phyloP scores from a whole-genome alignment of 2,797 vertebrate genomes.

The Sebastes vulpes region DNA sequence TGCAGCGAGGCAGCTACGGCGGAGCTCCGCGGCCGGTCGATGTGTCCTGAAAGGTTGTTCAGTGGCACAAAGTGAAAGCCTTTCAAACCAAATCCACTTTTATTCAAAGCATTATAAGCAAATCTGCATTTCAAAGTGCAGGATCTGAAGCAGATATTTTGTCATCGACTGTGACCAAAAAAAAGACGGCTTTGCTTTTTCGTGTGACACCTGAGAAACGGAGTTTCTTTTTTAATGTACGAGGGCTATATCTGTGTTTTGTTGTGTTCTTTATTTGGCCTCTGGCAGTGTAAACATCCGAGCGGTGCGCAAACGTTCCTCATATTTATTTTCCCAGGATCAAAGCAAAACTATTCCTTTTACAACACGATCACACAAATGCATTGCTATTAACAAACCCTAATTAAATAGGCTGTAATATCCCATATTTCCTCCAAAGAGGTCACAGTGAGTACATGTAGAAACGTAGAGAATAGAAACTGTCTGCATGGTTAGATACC shows the following conservation, averaged over 20 bases:
- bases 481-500: neutral
- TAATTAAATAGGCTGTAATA: constrained; percentile 26
- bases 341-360: constrained; percentile 44
- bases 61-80: neutral
- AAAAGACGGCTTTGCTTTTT: constrained; percentile 22
- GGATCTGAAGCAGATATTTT: constrained; percentile 28
- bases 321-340: constrained; percentile 34
- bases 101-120: constrained; percentile 36
- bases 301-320: constrained; percentile 16
- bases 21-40: neutral
- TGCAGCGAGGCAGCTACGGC: neutral
- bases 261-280: constrained; percentile 45
- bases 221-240: neutral
- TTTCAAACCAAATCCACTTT: constrained; percentile 41
- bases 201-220: constrained; percentile 30
- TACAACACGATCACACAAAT: constrained; percentile 1
- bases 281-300: constrained; percentile 38
- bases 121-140: constrained; percentile 64
- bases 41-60: constrained; percentile 7
- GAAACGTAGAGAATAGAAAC: neutral
- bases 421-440: neutral
- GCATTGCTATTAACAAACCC: constrained; percentile 16
- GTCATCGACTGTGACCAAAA: constrained; percentile 10
- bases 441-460: neutral
- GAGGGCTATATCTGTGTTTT: constrained; percentile 25